Conservation (phyloP, 2,797 vertebrate genomes). For the Phrynocephalus forsythii region DNA sequence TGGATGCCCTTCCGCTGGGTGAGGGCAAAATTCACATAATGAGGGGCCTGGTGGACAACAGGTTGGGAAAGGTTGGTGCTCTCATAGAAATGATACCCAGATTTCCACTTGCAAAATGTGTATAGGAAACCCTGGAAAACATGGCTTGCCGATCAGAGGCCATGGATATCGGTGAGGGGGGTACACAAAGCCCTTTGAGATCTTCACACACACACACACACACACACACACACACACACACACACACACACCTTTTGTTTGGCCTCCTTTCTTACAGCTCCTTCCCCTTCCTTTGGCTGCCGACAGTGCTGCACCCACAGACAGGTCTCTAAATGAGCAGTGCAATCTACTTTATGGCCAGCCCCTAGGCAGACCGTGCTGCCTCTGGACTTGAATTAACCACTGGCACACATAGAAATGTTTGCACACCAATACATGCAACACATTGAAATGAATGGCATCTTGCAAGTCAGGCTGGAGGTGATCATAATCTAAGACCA, state of each 20-base stretch:
- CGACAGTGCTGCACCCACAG: background rate
- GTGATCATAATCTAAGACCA: conserved; percentile 7
- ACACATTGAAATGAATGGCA: background rate
- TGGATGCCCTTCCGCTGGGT: background rate
- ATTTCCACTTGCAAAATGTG: too few relatives aligned
- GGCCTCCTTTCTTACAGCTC: too few relatives aligned
- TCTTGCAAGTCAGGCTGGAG: conserved; percentile 9
- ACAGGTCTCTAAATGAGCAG: background rate
- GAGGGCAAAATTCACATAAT: background rate
- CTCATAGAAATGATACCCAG: background rate
- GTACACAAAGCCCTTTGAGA: background rate
- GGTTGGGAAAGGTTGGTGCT: background rate
- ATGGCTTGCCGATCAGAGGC: background rate
- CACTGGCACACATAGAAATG: background rate
- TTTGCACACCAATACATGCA: background rate
- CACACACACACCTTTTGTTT: background rate
- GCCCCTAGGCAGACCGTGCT: background rate
- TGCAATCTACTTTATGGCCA: background rate
- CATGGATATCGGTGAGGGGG: background rate
- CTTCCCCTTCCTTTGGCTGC: background rate
- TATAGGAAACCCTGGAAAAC: background rate
- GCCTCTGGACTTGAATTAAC: background rate
- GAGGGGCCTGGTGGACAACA: background rate
- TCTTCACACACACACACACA: too few relatives aligned
- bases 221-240: too few relatives aligned